phyloP scores from a whole-genome alignment of 2,797 vertebrate genomes.

The Eulemur rubriventer region DNA sequence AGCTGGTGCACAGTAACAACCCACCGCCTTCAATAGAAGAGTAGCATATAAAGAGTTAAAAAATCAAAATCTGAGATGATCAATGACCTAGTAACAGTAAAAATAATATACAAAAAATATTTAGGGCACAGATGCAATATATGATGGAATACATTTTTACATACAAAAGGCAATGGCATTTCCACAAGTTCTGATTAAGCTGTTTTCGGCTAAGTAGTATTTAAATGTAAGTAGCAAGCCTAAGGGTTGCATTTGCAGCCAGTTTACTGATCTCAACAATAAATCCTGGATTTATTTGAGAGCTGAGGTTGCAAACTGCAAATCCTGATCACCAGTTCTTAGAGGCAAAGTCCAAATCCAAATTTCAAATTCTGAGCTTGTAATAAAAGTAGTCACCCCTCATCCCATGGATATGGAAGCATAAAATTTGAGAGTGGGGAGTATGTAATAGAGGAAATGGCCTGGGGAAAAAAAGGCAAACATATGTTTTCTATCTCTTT shows the following conservation, averaged over 20 bases:
- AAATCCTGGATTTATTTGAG: slow-evolving; percentile 27
- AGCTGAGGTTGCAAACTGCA: not conserved
- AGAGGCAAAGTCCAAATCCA: slow-evolving; percentile 32
- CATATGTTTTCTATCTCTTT: no score
- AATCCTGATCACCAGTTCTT: slow-evolving; percentile 9
- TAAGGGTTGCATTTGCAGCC: not conserved
- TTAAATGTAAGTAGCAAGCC: not conserved
- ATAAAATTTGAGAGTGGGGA: no score
- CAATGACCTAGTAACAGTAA: not conserved
- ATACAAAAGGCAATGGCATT: not conserved
- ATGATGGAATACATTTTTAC: not conserved
- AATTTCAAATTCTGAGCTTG: not conserved
- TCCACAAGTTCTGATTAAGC: not conserved
- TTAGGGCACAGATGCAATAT: not conserved
- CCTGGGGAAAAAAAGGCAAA: no score
- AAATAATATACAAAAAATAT: not conserved
- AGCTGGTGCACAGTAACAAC: not conserved
- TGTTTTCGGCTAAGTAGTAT: not conserved
- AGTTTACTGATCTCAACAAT: not conserved
- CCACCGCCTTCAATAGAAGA: not conserved
- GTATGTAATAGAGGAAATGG: no score
- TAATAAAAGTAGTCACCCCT: no score
- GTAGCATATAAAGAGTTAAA: not conserved
- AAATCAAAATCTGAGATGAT: not conserved
- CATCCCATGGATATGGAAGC: no score